These are phyloP conservation scores for Eutolmus rufibarbis DNA, from an alignment of 2,888 invertebrate species.

Conservation along the genomic window DNA sequence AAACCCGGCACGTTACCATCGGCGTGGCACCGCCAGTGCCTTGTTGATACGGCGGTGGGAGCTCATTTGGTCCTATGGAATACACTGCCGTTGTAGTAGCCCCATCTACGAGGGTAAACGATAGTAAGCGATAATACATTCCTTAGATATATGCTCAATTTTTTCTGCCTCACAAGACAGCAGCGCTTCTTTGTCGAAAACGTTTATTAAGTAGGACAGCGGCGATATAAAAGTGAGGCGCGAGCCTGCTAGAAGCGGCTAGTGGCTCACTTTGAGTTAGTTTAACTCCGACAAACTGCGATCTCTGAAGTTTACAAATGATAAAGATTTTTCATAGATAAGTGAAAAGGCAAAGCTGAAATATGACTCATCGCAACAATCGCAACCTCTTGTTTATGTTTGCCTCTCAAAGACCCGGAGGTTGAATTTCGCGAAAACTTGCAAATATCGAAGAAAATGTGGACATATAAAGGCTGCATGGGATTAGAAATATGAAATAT, in stretches of 20 bases:
- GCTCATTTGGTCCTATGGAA: conserved; percentile 84
- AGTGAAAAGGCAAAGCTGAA: not conserved
- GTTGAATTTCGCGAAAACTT: not conserved
- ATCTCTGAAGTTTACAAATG: not conserved
- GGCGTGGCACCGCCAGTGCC: conserved; percentile 75
- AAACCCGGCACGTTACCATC: conserved; percentile 93
- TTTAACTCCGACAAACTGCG: not conserved
- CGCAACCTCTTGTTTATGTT: not conserved
- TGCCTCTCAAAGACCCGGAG: not conserved
- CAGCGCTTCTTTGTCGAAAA: not conserved
- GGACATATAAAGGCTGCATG: not conserved
- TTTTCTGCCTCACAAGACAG: not conserved
- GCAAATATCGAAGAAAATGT: not conserved
- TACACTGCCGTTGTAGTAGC: conserved; percentile 69
- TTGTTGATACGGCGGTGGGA: conserved; percentile 81
- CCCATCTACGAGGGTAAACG: conserved; percentile 42
- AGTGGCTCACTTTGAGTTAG: not conserved
- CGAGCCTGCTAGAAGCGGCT: not conserved
- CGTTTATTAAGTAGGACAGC: not conserved
- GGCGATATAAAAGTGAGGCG: not conserved
- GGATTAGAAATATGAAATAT: not conserved
- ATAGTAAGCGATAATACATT: not conserved
- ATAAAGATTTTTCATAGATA: not conserved
- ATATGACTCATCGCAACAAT: not conserved
- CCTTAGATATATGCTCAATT: not conserved